Evolutionary conservation across 2,797 vertebrate species (phyloP).

Genomic region (Lepilemur septentrionalis): DNA sequence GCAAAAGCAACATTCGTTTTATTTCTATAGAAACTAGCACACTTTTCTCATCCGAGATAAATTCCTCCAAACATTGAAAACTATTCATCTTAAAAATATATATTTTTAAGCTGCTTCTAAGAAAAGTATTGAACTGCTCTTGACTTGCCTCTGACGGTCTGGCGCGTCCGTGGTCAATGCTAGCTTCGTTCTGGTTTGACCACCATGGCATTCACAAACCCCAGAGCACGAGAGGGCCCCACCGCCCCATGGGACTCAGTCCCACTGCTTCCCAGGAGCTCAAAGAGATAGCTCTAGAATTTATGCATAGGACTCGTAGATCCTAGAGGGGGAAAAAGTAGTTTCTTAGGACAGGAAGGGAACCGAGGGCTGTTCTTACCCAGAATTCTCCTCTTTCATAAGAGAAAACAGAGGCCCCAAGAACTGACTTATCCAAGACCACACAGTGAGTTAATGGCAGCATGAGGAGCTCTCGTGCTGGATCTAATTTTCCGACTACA

Average conservation of each 20-base stretch:
- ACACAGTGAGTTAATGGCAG: not conserved
- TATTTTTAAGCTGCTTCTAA: not conserved
- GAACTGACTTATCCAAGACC: not conserved
- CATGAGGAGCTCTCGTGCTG: not conserved
- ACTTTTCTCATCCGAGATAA: not conserved
- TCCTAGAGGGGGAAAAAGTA: not conserved
- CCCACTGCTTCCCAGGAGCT: not conserved
- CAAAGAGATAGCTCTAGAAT: not conserved
- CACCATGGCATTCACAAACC: not conserved
- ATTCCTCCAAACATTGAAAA: not conserved
- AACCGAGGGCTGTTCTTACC: not conserved
- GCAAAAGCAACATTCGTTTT: not conserved
- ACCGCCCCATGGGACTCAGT: not conserved
- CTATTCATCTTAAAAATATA: not conserved
- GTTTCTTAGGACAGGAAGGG: not conserved
- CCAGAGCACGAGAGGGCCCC: not conserved
- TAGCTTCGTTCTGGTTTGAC: not conserved
- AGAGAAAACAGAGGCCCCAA: not conserved
- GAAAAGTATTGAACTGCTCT: not conserved
- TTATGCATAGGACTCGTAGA: not conserved
- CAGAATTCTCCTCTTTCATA: not conserved
- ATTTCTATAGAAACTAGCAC: not conserved
- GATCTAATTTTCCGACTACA: not conserved
- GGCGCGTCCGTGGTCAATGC: not conserved
- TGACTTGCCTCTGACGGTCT: not conserved